A percentile compares a stretch with the other conserved stretches of the same genome.
Evolutionary conservation across 2,113 vertebrate species (phyloP).

Genomic region (Oophaga pumilio): DNA sequence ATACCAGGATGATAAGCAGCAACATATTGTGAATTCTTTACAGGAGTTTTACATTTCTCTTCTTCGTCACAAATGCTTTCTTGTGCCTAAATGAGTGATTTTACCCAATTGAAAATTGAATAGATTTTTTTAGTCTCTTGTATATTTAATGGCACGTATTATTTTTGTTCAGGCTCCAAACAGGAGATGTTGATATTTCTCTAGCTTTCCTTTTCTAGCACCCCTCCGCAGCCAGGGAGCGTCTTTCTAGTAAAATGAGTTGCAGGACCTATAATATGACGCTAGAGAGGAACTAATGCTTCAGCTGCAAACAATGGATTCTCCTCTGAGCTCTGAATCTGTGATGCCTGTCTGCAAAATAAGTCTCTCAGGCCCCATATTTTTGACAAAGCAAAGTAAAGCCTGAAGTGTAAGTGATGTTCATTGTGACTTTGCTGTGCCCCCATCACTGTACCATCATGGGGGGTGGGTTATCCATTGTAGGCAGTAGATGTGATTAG

Average conservation of each 20-base stretch:
- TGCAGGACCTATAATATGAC: slow-evolving; percentile 44
- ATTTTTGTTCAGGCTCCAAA: neutral
- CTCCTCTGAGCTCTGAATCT: slow-evolving; percentile 36
- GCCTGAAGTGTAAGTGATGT: slow-evolving; percentile 46
- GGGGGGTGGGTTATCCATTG: slow-evolving; percentile 53
- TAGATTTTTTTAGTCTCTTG: neutral
- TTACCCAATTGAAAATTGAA: neutral
- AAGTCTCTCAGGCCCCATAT: slow-evolving; percentile 43
- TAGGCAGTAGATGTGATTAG: slow-evolving; percentile 53
- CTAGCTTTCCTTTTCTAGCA: neutral
- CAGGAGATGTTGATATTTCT: neutral
- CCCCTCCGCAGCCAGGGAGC: neutral
- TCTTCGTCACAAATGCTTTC: neutral
- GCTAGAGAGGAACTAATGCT: slow-evolving; percentile 42
- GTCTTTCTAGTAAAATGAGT: slow-evolving; percentile 42
- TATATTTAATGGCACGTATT: neutral
- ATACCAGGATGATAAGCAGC: too few species aligned
- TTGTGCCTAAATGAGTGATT: neutral
- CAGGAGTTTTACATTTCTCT: too few species aligned
- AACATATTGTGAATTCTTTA: too few species aligned
- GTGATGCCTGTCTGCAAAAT: slow-evolving; percentile 42
- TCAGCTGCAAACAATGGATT: slow-evolving; percentile 34
- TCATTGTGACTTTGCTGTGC: slow-evolving; percentile 33
- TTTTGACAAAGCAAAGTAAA: slow-evolving; percentile 40
- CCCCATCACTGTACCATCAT: slow-evolving; percentile 52